Evolutionary conservation across 2,888 invertebrate species (phyloP), one percentile per base, ranked within the genome.

Genomic region (Oscheius sp.): DNA sequence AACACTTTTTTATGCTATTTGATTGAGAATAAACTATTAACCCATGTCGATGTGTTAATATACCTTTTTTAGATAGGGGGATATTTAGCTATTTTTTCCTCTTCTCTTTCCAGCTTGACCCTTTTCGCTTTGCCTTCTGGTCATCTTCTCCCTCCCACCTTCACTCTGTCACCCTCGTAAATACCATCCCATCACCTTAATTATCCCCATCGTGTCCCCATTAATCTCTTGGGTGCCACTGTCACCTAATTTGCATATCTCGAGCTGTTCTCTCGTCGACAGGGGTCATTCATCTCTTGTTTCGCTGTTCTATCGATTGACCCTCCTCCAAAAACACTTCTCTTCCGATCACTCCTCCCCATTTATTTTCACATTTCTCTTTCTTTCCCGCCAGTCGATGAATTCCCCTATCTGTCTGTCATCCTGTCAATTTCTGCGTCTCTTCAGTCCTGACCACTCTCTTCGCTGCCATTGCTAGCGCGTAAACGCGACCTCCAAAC

Each of bases 401-500:
- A 26, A 28, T 32, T 38, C 12, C 26, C 36, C 45, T 26, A 17
- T n/a, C 20, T 33, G 24, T 22, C 9, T 36, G 45, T 20, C 57
- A 51, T 56, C 49, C 49, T 57, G 17, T 2, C 51, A 12, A 6
- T 51, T 32, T 51, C 51, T 51, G 30, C 32, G n/a, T 51, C 51
- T 51, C 51, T 4, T 22, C 47, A 36, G 12, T 47, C 12, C 22
- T 45, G 47, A 61, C 61, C 44, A 20, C 30, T n/a, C 51, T 49
- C 50, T 33, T 38, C 36, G 32, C 63, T 47, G 50, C 47, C 32
- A 47, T 32, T 47, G 28, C 38, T 24, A 38, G 41, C 59, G 26
- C 41, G 28, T 26, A 59, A 41, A 28, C 59, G 44, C 44, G 59
- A 59, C 59, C 59, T 59, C 59, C 59, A 59, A 41, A 44, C 41